Conservation (phyloP, 2,888 invertebrate species). For the Xiphydria camelus region DNA sequence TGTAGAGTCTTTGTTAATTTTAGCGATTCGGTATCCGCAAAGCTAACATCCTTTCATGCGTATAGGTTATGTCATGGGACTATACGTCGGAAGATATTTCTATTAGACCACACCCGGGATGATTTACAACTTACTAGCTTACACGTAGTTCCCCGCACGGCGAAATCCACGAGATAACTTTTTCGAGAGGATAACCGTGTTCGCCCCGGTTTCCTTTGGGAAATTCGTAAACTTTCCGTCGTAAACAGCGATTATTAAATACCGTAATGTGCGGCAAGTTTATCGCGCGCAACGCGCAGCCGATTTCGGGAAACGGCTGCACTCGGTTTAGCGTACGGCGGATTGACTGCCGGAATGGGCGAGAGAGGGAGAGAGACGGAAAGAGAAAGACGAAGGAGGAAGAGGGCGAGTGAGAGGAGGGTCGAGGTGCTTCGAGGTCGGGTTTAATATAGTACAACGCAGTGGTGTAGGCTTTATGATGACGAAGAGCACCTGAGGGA, state of each 20-base stretch:
- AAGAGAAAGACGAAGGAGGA: constrained; percentile 12
- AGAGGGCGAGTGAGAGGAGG: constrained; percentile 21
- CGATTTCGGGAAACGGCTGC: too few species aligned
- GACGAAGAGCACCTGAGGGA: constrained; percentile 58
- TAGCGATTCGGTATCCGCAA: too few species aligned
- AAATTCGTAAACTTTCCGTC: constrained; percentile 54
- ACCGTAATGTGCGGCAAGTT: constrained; percentile 23
- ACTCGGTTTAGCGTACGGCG: too few species aligned
- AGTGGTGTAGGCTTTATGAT: constrained; percentile 55
- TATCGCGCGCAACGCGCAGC: not conserved
- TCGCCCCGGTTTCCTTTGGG: constrained; percentile 6
- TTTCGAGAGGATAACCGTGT: constrained; percentile 1
- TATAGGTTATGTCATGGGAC: too few species aligned
- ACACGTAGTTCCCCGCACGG: too few species aligned
- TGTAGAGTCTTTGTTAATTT: too few species aligned
- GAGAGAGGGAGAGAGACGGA: constrained; percentile 16
- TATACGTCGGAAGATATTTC: too few species aligned
- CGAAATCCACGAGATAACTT: too few species aligned
- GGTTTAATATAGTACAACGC: constrained; percentile 53
- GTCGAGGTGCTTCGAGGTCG: constrained; percentile 36
- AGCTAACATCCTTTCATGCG: too few species aligned
- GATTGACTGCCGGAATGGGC: constrained; percentile 29
- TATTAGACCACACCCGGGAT: too few species aligned
- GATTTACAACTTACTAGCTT: too few species aligned
- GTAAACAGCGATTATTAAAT: constrained; percentile 54